These are phyloP conservation scores for Scaptomyza tumidula DNA, from an alignment of 2,888 invertebrate species.

Conservation along the genomic window DNA sequence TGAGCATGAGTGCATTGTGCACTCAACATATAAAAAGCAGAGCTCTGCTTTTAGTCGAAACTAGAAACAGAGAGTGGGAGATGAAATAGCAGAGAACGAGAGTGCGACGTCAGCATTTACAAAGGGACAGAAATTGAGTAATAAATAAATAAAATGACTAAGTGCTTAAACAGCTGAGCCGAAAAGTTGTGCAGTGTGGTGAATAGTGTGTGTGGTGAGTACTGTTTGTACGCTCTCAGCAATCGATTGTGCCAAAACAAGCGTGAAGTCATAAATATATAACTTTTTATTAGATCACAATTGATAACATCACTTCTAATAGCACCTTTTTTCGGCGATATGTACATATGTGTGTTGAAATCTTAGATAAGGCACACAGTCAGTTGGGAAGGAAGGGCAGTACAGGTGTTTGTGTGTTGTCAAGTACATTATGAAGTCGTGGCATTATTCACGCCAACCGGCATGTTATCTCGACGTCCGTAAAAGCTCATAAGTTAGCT, in stretches of 20 bases:
- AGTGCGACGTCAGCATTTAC: no score
- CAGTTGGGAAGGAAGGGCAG: slow-evolving; percentile 1
- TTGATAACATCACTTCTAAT: not conserved
- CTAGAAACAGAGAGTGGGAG: no score
- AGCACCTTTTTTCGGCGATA: not conserved
- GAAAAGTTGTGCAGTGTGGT: not conserved
- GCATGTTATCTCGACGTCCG: slow-evolving; percentile 20
- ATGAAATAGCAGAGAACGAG: no score
- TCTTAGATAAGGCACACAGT: slow-evolving; percentile 25
- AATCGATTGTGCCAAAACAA: not conserved
- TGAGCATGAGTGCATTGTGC: not conserved
- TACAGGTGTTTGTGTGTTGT: slow-evolving; percentile 18
- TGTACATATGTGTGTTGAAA: slow-evolving; percentile 9
- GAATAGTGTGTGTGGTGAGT: not conserved
- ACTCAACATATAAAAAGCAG: no score
- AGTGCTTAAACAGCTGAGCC: not conserved
- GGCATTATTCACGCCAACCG: slow-evolving; percentile 26
- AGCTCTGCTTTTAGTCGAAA: no score
- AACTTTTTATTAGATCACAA: not conserved
- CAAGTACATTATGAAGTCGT: slow-evolving; percentile 20
- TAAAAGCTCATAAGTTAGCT: slow-evolving; percentile 37
- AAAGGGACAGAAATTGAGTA: no score
- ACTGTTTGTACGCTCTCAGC: not conserved
- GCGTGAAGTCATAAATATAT: not conserved
- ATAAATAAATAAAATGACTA: not conserved